These are phyloP conservation scores for Halisarca cf. caerulea DNA, from an alignment of 37 sponge, comb jelly and placozoan species.

Conservation along the genomic window DNA sequence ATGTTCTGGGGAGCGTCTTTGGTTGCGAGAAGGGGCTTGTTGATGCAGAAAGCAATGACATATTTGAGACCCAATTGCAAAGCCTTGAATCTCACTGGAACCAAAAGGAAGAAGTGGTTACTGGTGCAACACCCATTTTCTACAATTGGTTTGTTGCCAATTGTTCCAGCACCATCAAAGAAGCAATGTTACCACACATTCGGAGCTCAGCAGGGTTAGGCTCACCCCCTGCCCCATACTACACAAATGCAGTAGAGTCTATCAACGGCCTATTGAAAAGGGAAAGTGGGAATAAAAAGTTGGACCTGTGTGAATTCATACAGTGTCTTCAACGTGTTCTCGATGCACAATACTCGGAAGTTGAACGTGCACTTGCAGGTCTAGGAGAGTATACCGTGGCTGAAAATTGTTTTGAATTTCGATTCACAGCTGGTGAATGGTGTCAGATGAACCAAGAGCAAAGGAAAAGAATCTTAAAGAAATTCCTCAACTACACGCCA, in stretches of 20 bases:
- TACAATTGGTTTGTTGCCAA: background rate
- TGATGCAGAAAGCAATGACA: background rate
- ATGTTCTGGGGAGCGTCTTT: constrained; percentile 8
- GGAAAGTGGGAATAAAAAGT: background rate
- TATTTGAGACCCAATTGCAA: background rate
- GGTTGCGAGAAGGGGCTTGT: background rate
- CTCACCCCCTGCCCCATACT: background rate
- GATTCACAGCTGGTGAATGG: background rate
- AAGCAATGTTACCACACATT: background rate
- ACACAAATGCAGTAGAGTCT: constrained; percentile 9
- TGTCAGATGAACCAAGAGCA: background rate
- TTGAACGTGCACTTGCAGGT: background rate
- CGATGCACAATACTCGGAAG: background rate
- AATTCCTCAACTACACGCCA: background rate
- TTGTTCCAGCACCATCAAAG: background rate
- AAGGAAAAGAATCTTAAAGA: background rate
- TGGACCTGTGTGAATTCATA: background rate
- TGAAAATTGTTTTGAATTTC: background rate
- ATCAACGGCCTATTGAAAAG: background rate
- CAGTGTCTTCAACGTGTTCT: background rate
- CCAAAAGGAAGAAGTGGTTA: background rate
- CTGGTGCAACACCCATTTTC: background rate
- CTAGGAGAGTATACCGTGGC: background rate
- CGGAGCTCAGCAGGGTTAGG: background rate
- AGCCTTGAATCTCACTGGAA: background rate